These are phyloP conservation scores for Pachycephala philippinensis DNA, from an alignment of 2,113 vertebrate genomes.

Conservation along the genomic window DNA sequence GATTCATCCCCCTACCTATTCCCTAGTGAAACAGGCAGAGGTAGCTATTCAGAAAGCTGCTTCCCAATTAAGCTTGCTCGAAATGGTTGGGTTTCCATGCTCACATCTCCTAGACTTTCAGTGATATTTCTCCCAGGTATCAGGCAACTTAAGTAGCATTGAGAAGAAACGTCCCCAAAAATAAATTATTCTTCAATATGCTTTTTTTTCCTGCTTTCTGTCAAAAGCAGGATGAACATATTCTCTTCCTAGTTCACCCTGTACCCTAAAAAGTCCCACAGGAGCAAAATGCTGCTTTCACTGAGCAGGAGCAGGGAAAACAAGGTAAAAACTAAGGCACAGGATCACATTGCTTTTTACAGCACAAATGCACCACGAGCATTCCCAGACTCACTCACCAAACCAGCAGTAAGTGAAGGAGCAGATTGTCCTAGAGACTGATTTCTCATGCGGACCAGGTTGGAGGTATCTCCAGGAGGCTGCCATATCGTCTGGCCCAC, in stretches of 20 bases:
- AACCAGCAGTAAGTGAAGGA: conserved; percentile 91
- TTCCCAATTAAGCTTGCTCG: not conserved
- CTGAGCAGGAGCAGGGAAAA: not conserved
- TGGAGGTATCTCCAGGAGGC: conserved; percentile 83
- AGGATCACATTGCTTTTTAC: not conserved
- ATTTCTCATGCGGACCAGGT: conserved; percentile 94
- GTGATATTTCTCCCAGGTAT: not conserved
- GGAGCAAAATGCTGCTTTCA: not conserved
- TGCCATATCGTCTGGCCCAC: conserved; percentile 86
- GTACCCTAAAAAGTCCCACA: not conserved
- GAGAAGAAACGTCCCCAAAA: not conserved
- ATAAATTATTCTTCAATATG: not conserved
- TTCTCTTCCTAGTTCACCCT: not conserved
- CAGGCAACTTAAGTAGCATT: not conserved
- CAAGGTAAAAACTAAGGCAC: not conserved
- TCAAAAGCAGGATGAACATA: not conserved
- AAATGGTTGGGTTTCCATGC: not conserved
- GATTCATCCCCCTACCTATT: not conserved
- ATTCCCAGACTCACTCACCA: conserved; percentile 83
- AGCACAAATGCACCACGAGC: not conserved
- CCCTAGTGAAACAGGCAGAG: not conserved
- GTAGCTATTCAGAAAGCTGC: not conserved
- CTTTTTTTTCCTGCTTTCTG: not conserved
- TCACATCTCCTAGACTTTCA: not conserved
- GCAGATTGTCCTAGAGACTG: conserved; percentile 92